Conservation (phyloP, 2,888 invertebrate species). For the Lasius fuliginosus region DNA sequence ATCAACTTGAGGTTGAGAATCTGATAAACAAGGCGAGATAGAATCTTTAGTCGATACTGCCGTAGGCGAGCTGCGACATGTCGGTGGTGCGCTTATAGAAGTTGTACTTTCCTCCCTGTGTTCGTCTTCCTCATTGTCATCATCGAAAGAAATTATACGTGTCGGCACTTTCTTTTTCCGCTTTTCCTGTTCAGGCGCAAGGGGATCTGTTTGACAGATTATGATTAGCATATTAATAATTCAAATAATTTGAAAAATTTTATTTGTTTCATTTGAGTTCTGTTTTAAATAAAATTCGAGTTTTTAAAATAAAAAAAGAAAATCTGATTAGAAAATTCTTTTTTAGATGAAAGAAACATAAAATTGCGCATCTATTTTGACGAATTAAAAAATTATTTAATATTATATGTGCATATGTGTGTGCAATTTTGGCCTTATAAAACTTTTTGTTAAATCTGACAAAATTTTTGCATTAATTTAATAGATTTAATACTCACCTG, state of each 20-base stretch:
- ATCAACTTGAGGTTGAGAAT: conserved; percentile 69
- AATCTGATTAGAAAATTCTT: not conserved
- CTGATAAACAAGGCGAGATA: conserved; percentile 80
- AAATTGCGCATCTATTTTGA: not conserved
- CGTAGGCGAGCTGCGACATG: conserved; percentile 89
- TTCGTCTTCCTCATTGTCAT: conserved; percentile 86
- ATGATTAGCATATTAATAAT: conserved; percentile 15
- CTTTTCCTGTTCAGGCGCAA: conserved; percentile 82
- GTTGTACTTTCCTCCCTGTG: conserved; percentile 80
- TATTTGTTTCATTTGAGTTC: not conserved
- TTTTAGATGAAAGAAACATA: not conserved
- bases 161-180: conserved; percentile 88
- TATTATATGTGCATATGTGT: not conserved
- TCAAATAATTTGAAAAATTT: not conserved
- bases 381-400: conserved; percentile 6
- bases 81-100: conserved; percentile 89
- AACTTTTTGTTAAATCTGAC: not conserved
- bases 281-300: not conserved
- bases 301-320: not conserved
- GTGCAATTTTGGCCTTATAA: not conserved
- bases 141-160: conserved; percentile 91
- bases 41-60: conserved; percentile 83
- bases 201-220: conserved; percentile 65
- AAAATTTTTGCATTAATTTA: not conserved
- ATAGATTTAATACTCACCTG: conserved; percentile 85